phyloP scores from a whole-genome alignment of 2,797 vertebrate species.

The Bovichtus variegatus region DNA sequence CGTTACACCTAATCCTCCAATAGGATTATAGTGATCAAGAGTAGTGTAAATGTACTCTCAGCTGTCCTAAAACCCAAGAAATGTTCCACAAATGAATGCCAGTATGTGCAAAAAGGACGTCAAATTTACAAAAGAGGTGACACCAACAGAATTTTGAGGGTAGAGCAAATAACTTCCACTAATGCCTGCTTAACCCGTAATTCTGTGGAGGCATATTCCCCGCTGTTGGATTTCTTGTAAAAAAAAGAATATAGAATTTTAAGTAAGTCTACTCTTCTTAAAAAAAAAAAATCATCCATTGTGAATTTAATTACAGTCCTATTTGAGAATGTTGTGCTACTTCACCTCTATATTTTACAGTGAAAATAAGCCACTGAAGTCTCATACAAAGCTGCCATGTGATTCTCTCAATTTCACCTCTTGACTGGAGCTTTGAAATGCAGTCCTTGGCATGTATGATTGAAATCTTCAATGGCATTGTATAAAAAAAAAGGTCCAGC shows the following conservation, averaged over 20 bases:
- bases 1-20: conserved; percentile 45
- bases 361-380: not conserved
- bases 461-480: conserved; percentile 1
- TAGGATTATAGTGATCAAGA: conserved; percentile 48
- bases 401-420: conserved; percentile 7
- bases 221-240: conserved; percentile 46
- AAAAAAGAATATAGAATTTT: conserved; percentile 60
- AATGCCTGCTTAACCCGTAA: conserved; percentile 47
- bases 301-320: conserved; percentile 62
- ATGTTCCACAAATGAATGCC: conserved; percentile 14
- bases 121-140: conserved; percentile 26
- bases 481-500: conserved; percentile 24
- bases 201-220: conserved; percentile 38
- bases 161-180: conserved; percentile 34
- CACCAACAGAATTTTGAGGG: not conserved
- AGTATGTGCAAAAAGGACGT: not conserved
- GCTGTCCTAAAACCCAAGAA: conserved; percentile 10
- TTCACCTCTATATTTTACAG: not conserved
- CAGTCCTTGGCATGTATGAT: conserved; percentile 29
- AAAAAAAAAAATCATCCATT: conserved; percentile 50
- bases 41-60: conserved; percentile 17
- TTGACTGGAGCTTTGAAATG: conserved; percentile 20
- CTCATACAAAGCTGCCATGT: not conserved
- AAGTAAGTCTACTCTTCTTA: conserved; percentile 43
- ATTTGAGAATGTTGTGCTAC: conserved; percentile 39